A percentile compares a stretch with the other conserved stretches of the same genome.
These are phyloP conservation scores for Furcifer pardalis DNA, from an alignment of 2,797 vertebrate species.

Conservation along the genomic window DNA sequence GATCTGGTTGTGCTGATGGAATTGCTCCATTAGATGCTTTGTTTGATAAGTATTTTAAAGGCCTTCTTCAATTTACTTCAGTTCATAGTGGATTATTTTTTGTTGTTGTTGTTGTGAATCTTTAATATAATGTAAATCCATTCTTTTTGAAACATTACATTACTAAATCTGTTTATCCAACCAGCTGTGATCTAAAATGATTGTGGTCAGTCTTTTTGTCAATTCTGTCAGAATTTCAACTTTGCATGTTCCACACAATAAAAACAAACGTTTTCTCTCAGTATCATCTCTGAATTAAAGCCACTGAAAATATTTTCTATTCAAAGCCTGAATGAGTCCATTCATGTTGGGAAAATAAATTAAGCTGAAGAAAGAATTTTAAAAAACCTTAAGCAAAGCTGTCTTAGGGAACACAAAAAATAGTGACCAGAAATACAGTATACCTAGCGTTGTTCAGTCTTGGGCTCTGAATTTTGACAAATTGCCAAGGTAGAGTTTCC, in stretches of 20 bases:
- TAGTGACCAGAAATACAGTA: neutral
- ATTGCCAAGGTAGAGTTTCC: neutral
- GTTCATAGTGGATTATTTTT: accelerated
- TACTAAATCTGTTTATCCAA: too few species aligned
- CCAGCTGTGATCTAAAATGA: too few species aligned
- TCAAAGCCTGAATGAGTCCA: neutral
- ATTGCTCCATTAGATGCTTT: neutral
- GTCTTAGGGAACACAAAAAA: neutral
- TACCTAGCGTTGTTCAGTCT: neutral
- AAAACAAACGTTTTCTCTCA: neutral
- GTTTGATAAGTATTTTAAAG: neutral
- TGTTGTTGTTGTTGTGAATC: too few species aligned
- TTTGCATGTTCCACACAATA: accelerated
- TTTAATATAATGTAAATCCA: too few species aligned
- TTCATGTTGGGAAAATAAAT: slow-evolving; percentile 34
- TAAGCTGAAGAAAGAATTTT: neutral
- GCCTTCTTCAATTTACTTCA: too few species aligned
- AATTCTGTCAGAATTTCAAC: neutral
- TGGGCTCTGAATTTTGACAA: accelerated
- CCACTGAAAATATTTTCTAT: accelerated
- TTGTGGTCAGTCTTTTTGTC: neutral
- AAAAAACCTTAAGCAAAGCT: slow-evolving; percentile 1
- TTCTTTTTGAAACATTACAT: too few species aligned
- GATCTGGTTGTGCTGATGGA: neutral
- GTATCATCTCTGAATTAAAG: neutral